Base-by-base conservation (phyloP, 2,113 vertebrate species). In the Vulpes lagopus region DNA sequence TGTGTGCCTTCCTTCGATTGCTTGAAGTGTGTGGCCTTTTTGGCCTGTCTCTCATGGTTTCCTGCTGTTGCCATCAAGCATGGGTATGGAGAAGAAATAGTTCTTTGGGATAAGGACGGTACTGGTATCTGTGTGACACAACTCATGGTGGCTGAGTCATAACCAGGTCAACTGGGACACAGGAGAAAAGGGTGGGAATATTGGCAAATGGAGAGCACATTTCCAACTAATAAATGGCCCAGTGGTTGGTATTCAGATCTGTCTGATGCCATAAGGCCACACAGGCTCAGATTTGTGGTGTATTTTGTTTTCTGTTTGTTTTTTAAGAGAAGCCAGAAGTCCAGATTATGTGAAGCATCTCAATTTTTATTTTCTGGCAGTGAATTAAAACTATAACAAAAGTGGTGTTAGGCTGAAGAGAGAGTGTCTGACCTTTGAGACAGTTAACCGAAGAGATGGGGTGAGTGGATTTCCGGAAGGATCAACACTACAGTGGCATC, bases 271-370 rank as follows among this genome's bases (percentile, higher is more conserved):
- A 0, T 3, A 2, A 51, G 20, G 81, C 32, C 35, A 19, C 71
- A 2, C 10, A 83, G 62, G 15, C 12, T 73, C 64, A 43, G 57
- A 30, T 92, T 30, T 90, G 30, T 71, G 32, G 32, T 69, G 67
- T 69, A 2, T 23, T 82, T 64, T 32, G 1, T 30, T 51, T 71
- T 81, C 27, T 55, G 17, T 38, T 25, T 38, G 35, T 88, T 64
- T 60, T 88, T 79, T 10, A 76, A 81, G n/a, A 94, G 67, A 95
- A 93, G 35, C 23, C 92, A 25, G 12, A 91, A 57, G 22, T 73
- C 49, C 25, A 73, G n/a, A 23, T 78, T 89, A 55, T 12, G 19
- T 57, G 83, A 85, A 64, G 5, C n/a, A 30, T 95, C 20, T 55
- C 4, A 5, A 51, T 49, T 91, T 91, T 93, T 76, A 12, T 74